Conservation (phyloP, 2,113 vertebrate species). For the Dasypus novemcinctus region DNA sequence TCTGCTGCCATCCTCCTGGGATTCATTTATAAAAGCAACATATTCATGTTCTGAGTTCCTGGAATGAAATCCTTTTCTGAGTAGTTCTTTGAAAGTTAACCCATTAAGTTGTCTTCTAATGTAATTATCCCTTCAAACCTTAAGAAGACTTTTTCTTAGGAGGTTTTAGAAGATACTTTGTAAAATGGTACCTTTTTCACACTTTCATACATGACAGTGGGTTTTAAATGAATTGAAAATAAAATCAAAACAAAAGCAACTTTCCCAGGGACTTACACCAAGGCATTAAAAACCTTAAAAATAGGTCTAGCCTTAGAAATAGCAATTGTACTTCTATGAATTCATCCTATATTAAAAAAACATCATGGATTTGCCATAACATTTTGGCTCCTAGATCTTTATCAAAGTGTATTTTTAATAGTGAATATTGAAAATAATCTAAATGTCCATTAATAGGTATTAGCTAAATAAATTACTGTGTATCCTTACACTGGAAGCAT, state of each 20-base stretch:
- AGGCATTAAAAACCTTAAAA: slow-evolving; percentile 3
- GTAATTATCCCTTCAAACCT: slow-evolving; percentile 14
- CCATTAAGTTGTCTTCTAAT: slow-evolving; percentile 5
- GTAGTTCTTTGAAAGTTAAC: slow-evolving; percentile 12
- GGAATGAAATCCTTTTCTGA: not conserved
- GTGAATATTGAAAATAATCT: not conserved
- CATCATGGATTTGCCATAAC: not conserved
- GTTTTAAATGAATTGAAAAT: not conserved
- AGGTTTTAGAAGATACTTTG: slow-evolving; percentile 26
- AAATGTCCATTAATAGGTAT: not conserved
- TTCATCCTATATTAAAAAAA: not conserved
- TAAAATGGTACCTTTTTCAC: not conserved
- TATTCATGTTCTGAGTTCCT: not conserved
- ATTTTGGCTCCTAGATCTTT: not conserved
- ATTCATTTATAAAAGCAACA: slow-evolving; percentile 32
- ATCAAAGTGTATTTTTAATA: not conserved
- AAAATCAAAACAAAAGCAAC: not conserved
- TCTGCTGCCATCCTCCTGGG: slow-evolving; percentile 25
- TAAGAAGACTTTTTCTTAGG: not conserved
- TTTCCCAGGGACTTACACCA: not conserved
- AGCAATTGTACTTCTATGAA: not conserved
- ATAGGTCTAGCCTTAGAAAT: not conserved
- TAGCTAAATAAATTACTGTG: not conserved
- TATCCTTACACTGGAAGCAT: not conserved
- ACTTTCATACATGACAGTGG: not conserved